Conservation (phyloP, 2,797 vertebrate species). For the Limosa lapponica region DNA sequence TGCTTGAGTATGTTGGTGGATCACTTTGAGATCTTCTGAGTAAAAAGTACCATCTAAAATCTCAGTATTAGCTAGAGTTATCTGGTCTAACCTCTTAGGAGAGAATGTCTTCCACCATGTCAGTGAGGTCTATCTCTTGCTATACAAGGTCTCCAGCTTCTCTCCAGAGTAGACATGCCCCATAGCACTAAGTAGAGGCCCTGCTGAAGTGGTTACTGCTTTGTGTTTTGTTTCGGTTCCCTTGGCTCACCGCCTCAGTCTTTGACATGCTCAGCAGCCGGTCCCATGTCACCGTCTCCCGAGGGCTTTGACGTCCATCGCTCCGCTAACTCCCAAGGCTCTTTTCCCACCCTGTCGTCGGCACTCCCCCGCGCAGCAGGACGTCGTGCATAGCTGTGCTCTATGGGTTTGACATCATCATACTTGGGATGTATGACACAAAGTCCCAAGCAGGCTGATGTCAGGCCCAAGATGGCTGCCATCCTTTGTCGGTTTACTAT, state of each 20-base stretch:
- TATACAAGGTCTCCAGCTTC: not conserved
- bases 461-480: conserved; percentile 79
- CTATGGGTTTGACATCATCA: conserved; percentile 81
- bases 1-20: not conserved
- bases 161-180: not conserved
- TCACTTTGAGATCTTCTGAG: not conserved
- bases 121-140: not conserved
- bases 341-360: conserved; percentile 30
- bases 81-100: not conserved
- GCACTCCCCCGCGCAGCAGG: conserved; percentile 29
- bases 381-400: conserved; percentile 74
- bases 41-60: not conserved
- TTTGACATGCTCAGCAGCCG: not conserved
- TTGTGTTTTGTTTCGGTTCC: not conserved
- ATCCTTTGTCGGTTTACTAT: conserved; percentile 69
- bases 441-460: conserved; percentile 79
- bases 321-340: not conserved
- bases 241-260: not conserved
- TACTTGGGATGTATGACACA: conserved; percentile 79
- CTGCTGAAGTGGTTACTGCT: not conserved
- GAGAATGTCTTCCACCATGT: accelerated
- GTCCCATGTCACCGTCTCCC: not conserved
- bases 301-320: not conserved
- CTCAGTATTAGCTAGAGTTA: not conserved
- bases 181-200: not conserved